Base-by-base conservation (phyloP, 2,888 invertebrate species). In the Drosophila picticornis region DNA sequence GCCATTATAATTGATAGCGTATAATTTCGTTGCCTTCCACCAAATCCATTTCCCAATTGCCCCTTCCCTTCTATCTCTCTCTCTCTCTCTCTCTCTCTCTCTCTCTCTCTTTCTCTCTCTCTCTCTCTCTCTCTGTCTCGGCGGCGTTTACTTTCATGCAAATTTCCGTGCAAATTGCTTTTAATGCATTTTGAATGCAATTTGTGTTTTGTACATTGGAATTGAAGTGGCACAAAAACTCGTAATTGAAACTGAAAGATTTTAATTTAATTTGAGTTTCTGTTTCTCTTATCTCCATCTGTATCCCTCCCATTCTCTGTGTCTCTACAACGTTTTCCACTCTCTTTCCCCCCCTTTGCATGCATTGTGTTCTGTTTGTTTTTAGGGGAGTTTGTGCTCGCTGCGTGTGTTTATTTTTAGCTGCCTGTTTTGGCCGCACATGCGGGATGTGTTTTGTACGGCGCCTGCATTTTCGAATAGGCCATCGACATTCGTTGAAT, bases 151-250 rank as follows among this genome's bases (percentile, higher is more conserved):
- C 74, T 89, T 90, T 90, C 85, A 87, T 90, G 84, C 82, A 84
- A 90, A 90, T 88, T 88, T 90, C 83, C 80, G 82, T 88, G 90
- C 88, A 88, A 88, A 86, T 90, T 88, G 90, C 90, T 90, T 90
- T 88, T 90, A 90, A 88, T 88, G 90, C 89, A 88, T 88, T 88
- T 90, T 81, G 89, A 89, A 89, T 90, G 89, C 90, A 90, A 90
- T 90, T 90, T 88, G 90, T 86, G 90, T 90, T 86, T 86, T 86
- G 85, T 90, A 85, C 88, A 75, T 79, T 81, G 86, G 81, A 85
- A 88, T 88, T 88, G 89, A 90, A 90, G 90, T 88, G 84, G 81
- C 74, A 90, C 90, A 85, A 89, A 88, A 90, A 90, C 90, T 90
- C 88, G 87, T 88, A 88, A 88, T 88, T 88, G 87, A 88, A 88